Conservation (phyloP, 2,797 vertebrate species). For the Clarias pachynema region DNA sequence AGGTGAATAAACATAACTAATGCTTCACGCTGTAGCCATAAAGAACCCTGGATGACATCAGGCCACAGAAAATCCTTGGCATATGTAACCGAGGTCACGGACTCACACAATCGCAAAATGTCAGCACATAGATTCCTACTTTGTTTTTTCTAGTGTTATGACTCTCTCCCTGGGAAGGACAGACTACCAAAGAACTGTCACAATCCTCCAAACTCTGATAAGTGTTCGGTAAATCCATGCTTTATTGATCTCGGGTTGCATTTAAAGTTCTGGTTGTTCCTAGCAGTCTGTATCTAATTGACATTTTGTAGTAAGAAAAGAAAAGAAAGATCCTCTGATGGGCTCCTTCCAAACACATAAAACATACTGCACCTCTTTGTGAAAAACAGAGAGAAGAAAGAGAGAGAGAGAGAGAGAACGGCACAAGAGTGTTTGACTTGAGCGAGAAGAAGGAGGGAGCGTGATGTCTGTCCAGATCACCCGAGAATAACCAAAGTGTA, state of each 20-base stretch:
- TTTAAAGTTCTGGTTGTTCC: constrained; percentile 62
- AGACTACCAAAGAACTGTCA: constrained; percentile 41
- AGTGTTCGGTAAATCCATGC: constrained; percentile 60
- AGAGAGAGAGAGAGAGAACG: constrained; percentile 36
- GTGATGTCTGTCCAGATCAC: neutral
- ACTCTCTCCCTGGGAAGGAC: constrained; percentile 30
- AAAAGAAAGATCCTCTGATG: constrained; percentile 60
- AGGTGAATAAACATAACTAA: constrained; percentile 6
- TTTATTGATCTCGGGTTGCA: constrained; percentile 64
- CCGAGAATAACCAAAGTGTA: constrained; percentile 22
- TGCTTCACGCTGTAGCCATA: neutral
- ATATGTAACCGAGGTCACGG: neutral
- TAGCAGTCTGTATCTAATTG: constrained; percentile 74
- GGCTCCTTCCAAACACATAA: constrained; percentile 65
- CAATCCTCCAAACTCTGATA: constrained; percentile 51
- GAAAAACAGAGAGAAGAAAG: constrained; percentile 58
- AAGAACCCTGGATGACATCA: constrained; percentile 11
- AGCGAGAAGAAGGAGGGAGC: neutral
- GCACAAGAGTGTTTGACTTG: neutral
- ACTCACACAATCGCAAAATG: neutral
- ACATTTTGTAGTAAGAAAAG: constrained; percentile 61
- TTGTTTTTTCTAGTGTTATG: constrained; percentile 10
- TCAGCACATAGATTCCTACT: neutral
- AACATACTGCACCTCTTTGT: constrained; percentile 73
- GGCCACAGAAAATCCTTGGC: constrained; percentile 3